A percentile compares a stretch with the other conserved stretches of the same genome.
These are phyloP conservation scores for Hirtodrosophila trivittata DNA, from an alignment of 2,888 invertebrate genomes.

Conservation along the genomic window DNA sequence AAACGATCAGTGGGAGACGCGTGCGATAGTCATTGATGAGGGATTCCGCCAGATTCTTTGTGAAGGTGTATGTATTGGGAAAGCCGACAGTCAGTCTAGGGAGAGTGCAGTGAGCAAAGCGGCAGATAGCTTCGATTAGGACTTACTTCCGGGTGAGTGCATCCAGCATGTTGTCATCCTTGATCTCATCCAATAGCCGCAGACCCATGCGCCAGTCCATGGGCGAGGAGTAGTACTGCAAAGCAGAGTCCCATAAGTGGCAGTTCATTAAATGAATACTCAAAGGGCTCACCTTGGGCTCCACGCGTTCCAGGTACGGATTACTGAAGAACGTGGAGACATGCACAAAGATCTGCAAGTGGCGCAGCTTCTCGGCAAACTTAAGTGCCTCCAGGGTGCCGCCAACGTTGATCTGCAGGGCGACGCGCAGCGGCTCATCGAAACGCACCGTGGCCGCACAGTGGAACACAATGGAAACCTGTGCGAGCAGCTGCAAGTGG, in stretches of 20 bases:
- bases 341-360: constrained; percentile 88
- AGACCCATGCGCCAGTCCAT: constrained; percentile 78
- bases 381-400: constrained; percentile 87
- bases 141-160: constrained; percentile 76
- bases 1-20: constrained; percentile 89
- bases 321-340: constrained; percentile 95
- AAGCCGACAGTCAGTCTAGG: constrained; percentile 74
- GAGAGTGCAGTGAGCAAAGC: neutral
- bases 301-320: constrained; percentile 88
- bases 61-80: constrained; percentile 96
- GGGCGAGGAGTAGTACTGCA: constrained; percentile 70
- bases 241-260: neutral
- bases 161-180: constrained; percentile 51
- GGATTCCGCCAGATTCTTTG: constrained; percentile 94
- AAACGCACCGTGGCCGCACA: constrained; percentile 93
- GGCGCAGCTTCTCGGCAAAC: constrained; percentile 85
- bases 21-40: constrained; percentile 88
- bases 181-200: constrained; percentile 61
- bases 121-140: neutral
- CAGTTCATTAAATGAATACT: neutral
- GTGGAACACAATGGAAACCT: constrained; percentile 89
- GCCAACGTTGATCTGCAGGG: constrained; percentile 87
- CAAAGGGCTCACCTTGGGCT: constrained; percentile 87
- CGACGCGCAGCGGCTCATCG: constrained; percentile 89
- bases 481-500: constrained; percentile 74